Evolutionary conservation across 2,113 vertebrate genomes (phyloP).

Genomic region (Notarius quadriscutis): DNA sequence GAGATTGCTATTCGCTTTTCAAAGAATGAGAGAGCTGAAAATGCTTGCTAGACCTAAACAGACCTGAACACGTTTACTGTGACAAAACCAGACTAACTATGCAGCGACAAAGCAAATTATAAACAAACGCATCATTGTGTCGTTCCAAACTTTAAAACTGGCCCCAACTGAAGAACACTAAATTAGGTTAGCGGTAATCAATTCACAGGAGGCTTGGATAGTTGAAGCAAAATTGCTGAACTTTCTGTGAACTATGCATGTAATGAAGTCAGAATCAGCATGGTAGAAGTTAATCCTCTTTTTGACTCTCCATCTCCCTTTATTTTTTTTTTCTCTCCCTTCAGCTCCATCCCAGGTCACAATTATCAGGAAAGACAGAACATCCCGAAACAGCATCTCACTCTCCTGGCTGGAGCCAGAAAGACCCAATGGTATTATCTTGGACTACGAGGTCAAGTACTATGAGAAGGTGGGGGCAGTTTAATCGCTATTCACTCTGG

Average conservation of each 20-base stretch:
- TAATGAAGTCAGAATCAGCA: slow-evolving; percentile 35
- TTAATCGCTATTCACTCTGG: slow-evolving; percentile 31
- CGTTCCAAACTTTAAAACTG: slow-evolving; percentile 43
- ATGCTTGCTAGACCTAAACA: neutral
- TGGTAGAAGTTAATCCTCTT: slow-evolving; percentile 39
- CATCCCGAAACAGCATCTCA: slow-evolving; percentile 90
- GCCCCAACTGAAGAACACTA: slow-evolving; percentile 60
- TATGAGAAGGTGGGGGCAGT: slow-evolving; percentile 92
- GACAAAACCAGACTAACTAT: slow-evolving; percentile 14
- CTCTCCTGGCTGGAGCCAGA: slow-evolving; percentile 95
- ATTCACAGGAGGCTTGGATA: slow-evolving; percentile 57
- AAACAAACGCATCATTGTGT: slow-evolving; percentile 20
- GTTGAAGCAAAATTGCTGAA: slow-evolving; percentile 60
- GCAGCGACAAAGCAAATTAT: slow-evolving; percentile 25
- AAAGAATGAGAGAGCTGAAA: slow-evolving; percentile 18
- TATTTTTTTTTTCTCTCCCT: slow-evolving; percentile 45
- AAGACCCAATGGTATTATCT: slow-evolving; percentile 94
- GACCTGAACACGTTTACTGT: slow-evolving; percentile 18
- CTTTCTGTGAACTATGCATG: slow-evolving; percentile 64
- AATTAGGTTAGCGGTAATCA: slow-evolving; percentile 64
- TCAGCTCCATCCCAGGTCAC: slow-evolving; percentile 91
- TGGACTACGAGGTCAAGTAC: slow-evolving; percentile 99
- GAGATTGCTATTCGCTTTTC: slow-evolving; percentile 18
- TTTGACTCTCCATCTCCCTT: slow-evolving; percentile 41
- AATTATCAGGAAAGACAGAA: slow-evolving; percentile 89